Evolutionary conservation across 2,113 vertebrate genomes (phyloP).

Genomic region (Microtus montanus): DNA sequence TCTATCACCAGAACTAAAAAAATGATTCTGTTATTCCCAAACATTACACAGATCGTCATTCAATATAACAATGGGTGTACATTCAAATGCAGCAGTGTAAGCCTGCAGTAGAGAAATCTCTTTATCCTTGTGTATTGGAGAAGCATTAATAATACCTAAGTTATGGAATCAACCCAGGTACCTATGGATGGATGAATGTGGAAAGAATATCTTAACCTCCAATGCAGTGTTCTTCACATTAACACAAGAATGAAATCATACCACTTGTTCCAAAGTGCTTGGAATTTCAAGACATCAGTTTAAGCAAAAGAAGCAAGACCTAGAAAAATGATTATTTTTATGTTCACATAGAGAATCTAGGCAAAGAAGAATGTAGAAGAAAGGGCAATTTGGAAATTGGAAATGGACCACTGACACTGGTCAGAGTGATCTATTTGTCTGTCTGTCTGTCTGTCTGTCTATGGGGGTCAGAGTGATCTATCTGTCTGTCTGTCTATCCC

Average conservation of each 20-base stretch:
- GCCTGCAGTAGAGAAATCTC: not conserved
- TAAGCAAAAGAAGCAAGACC: not conserved
- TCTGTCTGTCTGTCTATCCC: not conserved
- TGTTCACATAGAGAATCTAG: not conserved
- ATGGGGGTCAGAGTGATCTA: not conserved
- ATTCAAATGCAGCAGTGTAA: not conserved
- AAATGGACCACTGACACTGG: not conserved
- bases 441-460: not conserved
- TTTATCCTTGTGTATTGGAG: no score
- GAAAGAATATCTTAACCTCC: not conserved
- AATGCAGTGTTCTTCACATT: not conserved
- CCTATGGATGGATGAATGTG: no score
- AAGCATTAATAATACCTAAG: no score
- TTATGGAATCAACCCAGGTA: no score
- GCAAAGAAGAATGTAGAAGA: not conserved
- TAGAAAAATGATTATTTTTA: not conserved
- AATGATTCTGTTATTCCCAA: no score
- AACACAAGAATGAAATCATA: not conserved
- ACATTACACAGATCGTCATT: not conserved
- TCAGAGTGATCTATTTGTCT: not conserved
- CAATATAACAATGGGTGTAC: not conserved
- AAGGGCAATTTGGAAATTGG: not conserved
- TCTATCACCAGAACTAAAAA: no score
- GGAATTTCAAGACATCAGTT: not conserved
- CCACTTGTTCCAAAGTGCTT: not conserved